Conservation (phyloP, 2,113 vertebrate genomes). For the Talpa occidentalis region DNA sequence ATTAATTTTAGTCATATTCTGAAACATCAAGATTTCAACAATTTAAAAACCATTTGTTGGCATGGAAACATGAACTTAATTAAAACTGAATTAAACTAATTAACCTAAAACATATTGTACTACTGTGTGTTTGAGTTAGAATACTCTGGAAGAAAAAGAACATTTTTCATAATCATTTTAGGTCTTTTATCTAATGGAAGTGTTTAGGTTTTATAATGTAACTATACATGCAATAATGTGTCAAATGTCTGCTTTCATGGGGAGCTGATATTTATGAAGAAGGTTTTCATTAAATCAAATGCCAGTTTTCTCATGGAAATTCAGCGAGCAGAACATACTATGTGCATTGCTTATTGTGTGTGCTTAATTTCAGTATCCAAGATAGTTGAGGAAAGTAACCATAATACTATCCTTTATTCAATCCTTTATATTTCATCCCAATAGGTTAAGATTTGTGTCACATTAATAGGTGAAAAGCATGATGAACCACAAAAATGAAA, state of each 20-base stretch:
- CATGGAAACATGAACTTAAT: conserved; percentile 87
- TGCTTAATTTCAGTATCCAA: neutral
- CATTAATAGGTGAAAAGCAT: neutral
- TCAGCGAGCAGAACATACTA: neutral
- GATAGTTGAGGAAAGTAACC: conserved; percentile 4
- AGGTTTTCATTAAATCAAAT: conserved; percentile 58
- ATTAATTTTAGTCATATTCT: conserved; percentile 83
- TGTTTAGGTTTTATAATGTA: conserved; percentile 70
- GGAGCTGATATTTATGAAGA: conserved; percentile 26
- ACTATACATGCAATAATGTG: conserved; percentile 46
- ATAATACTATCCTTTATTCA: neutral
- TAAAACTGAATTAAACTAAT: conserved; percentile 89
- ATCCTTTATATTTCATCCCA: neutral
- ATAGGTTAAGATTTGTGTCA: neutral
- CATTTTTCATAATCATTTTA: conserved; percentile 81
- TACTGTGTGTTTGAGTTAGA: conserved; percentile 83
- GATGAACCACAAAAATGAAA: neutral
- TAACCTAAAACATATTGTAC: conserved; percentile 86
- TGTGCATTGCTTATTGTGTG: conserved; percentile 3
- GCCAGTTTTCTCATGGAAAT: neutral
- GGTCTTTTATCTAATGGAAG: conserved; percentile 78
- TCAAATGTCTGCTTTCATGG: conserved; percentile 40
- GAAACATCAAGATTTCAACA: conserved; percentile 81
- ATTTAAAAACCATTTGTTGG: conserved; percentile 88
- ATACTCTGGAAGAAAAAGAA: conserved; percentile 77